Base-by-base conservation (phyloP, 2,888 invertebrate species). In the Nomada fabriciana region DNA sequence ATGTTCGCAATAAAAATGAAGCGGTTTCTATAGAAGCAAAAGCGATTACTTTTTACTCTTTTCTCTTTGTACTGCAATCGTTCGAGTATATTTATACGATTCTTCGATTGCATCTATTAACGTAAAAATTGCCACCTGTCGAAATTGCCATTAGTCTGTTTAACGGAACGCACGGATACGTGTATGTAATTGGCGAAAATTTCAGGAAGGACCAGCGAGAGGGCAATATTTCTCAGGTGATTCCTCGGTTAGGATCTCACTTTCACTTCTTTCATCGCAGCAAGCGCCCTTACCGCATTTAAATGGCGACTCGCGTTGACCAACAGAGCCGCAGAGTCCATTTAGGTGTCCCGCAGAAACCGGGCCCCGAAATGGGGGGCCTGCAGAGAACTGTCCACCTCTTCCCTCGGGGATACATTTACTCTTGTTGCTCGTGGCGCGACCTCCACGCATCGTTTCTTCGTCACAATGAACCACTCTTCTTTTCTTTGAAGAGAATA, bases 391-490 rank as follows among this genome's bases (percentile, higher is more conserved):
- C 80, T 84, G 86, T 84, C 82, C 82, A 82, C 65, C 74, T 73
- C 25, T 65, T 76, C 59, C 69, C 67, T 63, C 47, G 59, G 63
- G 70, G 76, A 67, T 79, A 79, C 88, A 85, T 89, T 88, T 88
- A 82, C 83, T 86, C 85, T 82, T 86, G 80, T 87, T 86, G 85
- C 84, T 87, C 83, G 80, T 86, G 81, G 67, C 85, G 83, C 70
- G 77, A 85, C 68, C 67, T 83, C 76, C 78, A 84, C 80, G 80
- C 84, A 86, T 79, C 88, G 50, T 23, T 75, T 82, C 69, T 59
- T 80, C 50, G 53, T 59, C 53, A 86, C 84, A 87, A 86, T 85
- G 76, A 76, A 43, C 77, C 75, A 55, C 57, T 53, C 67, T 78
- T 59, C 61, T 29, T 52, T 50, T 64, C 73, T 70, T 72, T 61